phyloP scores from a whole-genome alignment of 1,140 invertebrate genomes.

The Akabosia matsudoensis region DNA sequence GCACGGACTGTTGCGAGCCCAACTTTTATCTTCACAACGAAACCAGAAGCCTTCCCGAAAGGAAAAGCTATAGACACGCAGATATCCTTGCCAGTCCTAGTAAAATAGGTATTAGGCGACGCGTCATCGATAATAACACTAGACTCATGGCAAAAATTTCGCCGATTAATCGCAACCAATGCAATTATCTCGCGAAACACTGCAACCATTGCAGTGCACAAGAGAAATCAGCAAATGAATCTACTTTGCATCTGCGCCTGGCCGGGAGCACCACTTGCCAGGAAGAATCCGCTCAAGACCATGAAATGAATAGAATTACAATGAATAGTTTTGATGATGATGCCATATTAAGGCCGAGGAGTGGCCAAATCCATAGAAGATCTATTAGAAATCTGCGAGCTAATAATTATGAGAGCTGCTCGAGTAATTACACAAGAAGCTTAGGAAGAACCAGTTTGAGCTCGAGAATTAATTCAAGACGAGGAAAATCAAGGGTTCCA shows the following conservation, averaged over 20 bases:
- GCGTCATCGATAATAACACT: not conserved
- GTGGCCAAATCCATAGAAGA: not conserved
- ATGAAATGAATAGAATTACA: not conserved
- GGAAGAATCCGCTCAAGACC: not conserved
- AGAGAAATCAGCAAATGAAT: too few species aligned
- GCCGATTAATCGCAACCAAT: too few species aligned
- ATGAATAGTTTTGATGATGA: constrained; percentile 5
- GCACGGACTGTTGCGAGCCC: not conserved
- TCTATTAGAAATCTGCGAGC: not conserved
- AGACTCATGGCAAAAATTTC: too few species aligned
- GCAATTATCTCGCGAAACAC: too few species aligned
- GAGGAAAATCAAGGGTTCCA: not conserved
- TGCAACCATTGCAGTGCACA: too few species aligned
- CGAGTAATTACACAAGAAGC: not conserved
- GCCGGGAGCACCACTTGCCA: too few species aligned
- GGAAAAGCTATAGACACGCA: too few species aligned
- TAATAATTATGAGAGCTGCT: not conserved
- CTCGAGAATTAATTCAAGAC: not conserved
- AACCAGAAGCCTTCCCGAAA: not conserved
- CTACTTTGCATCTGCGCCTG: too few species aligned
- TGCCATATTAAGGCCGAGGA: constrained; percentile 1
- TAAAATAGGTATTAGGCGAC: too few species aligned
- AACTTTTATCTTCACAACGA: not conserved
- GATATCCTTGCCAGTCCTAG: too few species aligned
- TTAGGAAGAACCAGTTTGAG: constrained; percentile 17